Percentiles rank a stretch among this genome's conserved stretches.
Conservation (phyloP, 2,888 invertebrate genomes). For the Rapana venosa region DNA sequence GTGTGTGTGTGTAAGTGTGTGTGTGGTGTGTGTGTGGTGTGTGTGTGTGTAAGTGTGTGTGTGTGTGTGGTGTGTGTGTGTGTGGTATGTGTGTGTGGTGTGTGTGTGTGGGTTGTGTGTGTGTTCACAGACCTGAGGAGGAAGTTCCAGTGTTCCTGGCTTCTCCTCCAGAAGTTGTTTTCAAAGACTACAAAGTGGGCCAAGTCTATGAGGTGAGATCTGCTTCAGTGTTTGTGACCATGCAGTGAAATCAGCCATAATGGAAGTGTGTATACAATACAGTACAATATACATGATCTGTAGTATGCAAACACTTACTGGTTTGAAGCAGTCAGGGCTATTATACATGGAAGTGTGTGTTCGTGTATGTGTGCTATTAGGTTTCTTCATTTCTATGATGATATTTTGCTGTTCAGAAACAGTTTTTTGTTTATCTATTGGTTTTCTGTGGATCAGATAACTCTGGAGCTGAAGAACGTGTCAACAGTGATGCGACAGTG, state of each 20-base stretch:
- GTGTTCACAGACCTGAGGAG: slow-evolving; percentile 57
- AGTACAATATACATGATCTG: too few relatives aligned
- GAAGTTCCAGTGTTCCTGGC: slow-evolving; percentile 72
- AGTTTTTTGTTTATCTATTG: neutral
- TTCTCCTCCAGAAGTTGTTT: slow-evolving; percentile 72
- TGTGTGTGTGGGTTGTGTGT: neutral
- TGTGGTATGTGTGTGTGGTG: neutral
- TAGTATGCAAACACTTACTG: too few relatives aligned
- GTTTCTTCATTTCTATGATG: neutral
- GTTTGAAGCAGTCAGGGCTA: too few relatives aligned
- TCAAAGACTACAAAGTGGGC: slow-evolving; percentile 75
- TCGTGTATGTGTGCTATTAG: neutral
- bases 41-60: neutral
- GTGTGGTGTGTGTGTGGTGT: neutral
- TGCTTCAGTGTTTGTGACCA: too few relatives aligned
- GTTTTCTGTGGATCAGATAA: slow-evolving; percentile 61
- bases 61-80: neutral
- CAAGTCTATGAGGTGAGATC: slow-evolving; percentile 77
- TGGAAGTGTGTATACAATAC: too few relatives aligned
- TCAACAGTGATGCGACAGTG: slow-evolving; percentile 75
- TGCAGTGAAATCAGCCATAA: too few relatives aligned
- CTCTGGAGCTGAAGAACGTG: slow-evolving; percentile 77
- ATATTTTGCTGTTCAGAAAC: too few relatives aligned
- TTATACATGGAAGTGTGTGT: neutral
- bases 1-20: neutral